phyloP scores from a whole-genome alignment of 37 sponge, comb jelly and placozoan species.

The Tethya wilhelma region DNA sequence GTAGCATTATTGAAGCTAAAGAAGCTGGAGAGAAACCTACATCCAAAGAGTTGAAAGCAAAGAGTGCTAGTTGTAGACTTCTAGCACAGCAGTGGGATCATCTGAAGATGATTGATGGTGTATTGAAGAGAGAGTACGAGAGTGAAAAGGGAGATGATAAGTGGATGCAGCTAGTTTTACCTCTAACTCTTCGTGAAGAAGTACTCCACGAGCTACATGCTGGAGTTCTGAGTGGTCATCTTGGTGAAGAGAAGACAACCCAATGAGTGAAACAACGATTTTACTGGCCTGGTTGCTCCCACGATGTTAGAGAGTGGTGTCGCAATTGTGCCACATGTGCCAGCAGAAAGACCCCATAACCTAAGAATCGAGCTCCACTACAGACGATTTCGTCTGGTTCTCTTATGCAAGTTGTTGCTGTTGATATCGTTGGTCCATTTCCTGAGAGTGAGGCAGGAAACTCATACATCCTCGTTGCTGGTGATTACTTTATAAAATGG shows the following conservation, averaged over 20 bases:
- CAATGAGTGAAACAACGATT: conserved; percentile 29
- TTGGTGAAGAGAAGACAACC: conserved; percentile 40
- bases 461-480: conserved; percentile 43
- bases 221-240: conserved; percentile 3
- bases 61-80: conserved; percentile 6
- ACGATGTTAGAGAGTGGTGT: conserved; percentile 44
- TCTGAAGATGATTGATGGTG: conserved; percentile 20
- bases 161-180: conserved; percentile 34
- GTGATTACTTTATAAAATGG: conserved; percentile 60
- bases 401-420: conserved; percentile 44
- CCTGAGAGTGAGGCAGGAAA: conserved; percentile 46
- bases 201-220: no score
- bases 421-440: conserved; percentile 56
- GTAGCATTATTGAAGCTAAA: background rate
- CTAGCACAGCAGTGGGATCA: conserved; percentile 33
- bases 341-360: conserved; percentile 26
- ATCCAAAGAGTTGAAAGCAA: conserved; percentile 3
- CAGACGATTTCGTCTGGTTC: conserved; percentile 15
- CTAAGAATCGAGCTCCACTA: conserved; percentile 27
- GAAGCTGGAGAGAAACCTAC: background rate
- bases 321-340: conserved; percentile 37
- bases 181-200: background rate
- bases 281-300: conserved; percentile 49
- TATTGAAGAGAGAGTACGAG: conserved; percentile 16
- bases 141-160: background rate